phyloP scores from a whole-genome alignment of 2,888 invertebrate genomes.

The Phlogophora meticulosa region DNA sequence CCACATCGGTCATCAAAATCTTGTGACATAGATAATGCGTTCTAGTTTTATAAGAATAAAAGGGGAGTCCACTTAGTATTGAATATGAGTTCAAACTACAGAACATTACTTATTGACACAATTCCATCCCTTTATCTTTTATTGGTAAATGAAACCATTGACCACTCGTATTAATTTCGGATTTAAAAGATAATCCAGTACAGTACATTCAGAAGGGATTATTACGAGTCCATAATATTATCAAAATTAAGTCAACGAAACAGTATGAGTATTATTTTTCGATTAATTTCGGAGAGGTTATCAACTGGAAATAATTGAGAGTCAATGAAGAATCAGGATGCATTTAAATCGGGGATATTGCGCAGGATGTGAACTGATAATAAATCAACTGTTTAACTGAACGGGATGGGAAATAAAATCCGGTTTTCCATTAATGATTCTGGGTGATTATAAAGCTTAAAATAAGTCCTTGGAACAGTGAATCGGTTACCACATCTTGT shows the following conservation, averaged over 20 bases:
- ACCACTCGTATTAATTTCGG: neutral
- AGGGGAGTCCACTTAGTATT: neutral
- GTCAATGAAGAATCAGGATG: conserved; percentile 30
- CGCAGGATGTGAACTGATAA: conserved; percentile 19
- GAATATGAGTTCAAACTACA: too few species aligned
- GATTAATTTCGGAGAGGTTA: conserved; percentile 39
- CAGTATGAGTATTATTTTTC: conserved; percentile 29
- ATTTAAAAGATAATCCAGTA: conserved; percentile 13
- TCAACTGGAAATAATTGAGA: conserved; percentile 41
- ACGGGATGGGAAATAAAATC: conserved; percentile 14
- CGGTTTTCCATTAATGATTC: conserved; percentile 10
- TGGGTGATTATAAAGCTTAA: neutral
- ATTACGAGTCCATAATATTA: conserved; percentile 24
- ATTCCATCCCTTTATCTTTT: neutral
- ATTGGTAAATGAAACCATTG: conserved; percentile 2
- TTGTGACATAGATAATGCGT: too few species aligned
- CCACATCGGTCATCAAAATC: too few species aligned
- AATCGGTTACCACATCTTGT: neutral
- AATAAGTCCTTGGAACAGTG: neutral
- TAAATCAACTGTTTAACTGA: conserved; percentile 32
- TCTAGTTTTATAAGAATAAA: too few species aligned
- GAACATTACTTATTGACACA: neutral
- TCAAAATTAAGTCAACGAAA: conserved; percentile 37
- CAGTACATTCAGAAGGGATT: conserved; percentile 23
- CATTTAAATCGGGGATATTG: conserved; percentile 27